Base-by-base conservation (phyloP, 2,797 vertebrate genomes). In the Furcifer pardalis region DNA sequence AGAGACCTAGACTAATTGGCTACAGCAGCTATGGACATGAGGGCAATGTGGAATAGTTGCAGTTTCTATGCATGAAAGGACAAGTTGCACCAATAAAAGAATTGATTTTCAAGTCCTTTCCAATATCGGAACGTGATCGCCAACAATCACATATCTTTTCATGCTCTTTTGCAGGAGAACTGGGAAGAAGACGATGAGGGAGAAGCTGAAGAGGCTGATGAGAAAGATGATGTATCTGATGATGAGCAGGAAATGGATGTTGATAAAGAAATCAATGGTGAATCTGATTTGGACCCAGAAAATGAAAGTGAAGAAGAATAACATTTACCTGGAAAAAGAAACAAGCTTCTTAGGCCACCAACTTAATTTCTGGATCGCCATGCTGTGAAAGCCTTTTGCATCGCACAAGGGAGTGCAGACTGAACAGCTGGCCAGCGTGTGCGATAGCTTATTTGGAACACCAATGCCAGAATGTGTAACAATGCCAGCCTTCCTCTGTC, bases 271-370 rank as follows among this genome's bases (percentile, higher is more conserved):
- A 94, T 97, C 0, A 99, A 98, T 35, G 98, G 98, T 15, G 98
- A 99, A 89, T 99, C 98, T 65, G 98, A 99, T 91, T 96, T 97
- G 95, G 98, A 99, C 86, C 97, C 96, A 25, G 98, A 96, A 86
- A 98, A 98, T 4, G 98, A 98, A 95, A 99, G 98, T 49, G 98
- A 99, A 95, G 98, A 99, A 92, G 98, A 99, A 93, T 99, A 96
- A 96, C 87, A 81, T 13, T 56, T 66, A 12, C 4, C 46, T 87
- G 84, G 0, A n/a, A 85, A n/a, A 10, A 85, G 83, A 89, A 80
- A 65, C 32, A 72, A 69, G 40, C 19, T n/a, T 89, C 83, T 56
- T 5, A 87, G 90, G 90, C 90, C 91, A 86, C 62, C 87, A 56
- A 88, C 87, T 72, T 32, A n/a, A 79, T 63, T 90, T 91, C 90